Evolutionary conservation across 1,140 invertebrate species (phyloP), one percentile per base, ranked within the genome.

Genomic region (Cotesia chilonis): DNA sequence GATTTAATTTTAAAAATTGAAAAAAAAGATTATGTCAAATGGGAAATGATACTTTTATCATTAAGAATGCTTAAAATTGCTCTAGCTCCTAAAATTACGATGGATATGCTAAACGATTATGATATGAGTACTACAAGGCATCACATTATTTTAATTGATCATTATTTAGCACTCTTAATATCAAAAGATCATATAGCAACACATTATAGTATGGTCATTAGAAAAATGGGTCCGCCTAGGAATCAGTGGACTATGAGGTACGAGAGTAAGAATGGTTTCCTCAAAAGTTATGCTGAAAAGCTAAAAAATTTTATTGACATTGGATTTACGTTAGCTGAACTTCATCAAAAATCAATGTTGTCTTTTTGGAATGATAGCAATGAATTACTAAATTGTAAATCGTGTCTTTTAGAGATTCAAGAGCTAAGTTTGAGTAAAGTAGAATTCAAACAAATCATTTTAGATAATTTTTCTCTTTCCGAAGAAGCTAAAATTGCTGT

Each of bases 41-140:
- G 55, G 64, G 47, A 59, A 66, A 20, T 66, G 3, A 68, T 72
- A 20, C 37, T 72, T 9, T 14, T 72, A 47, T 10, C 74, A 41
- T 41, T 77, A 51, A 71, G 70, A 10, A 72, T 70, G 12, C 47
- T 74, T 47, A 73, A 75, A 36, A 75, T 73, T 20, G 68, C 73
- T 10, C 68, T 75, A 37, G 54, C 69, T 17, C 71, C 71, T 28
- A 52, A 70, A 75, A 75, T 75, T 55, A 75, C 74, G 2, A 0
- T 12, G 6, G 63, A 61, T 9, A 72, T 75, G 69, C 37, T 73
- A 57, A 5, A 70, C n/a, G 52, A 75, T 47, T 70, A 75, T 4
- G 63, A 47, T 72, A 37, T 70, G n/a, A 10, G 71, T 0, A 77
- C 74, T 17, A 63, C 65, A 74, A 57, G 70, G 36, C 74, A 77